Conservation (phyloP, 2,888 invertebrate species). For the Uloborus plumipes region DNA sequence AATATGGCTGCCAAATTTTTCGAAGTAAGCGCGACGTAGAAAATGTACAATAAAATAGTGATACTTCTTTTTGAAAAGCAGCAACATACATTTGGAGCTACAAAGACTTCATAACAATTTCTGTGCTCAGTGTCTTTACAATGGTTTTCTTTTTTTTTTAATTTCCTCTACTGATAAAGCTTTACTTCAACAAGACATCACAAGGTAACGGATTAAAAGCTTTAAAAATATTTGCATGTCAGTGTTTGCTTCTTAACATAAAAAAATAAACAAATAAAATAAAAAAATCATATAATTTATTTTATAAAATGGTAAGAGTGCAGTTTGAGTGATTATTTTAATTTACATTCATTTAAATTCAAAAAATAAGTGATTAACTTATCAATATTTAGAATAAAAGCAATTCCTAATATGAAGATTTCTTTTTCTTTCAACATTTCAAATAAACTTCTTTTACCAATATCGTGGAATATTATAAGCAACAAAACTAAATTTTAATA, state of each 20-base stretch:
- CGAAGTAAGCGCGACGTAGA: conserved; percentile 46
- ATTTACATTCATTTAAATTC: no score
- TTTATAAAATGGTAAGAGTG: no score
- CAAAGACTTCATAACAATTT: background rate
- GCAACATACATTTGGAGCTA: background rate
- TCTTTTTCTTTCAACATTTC: no score
- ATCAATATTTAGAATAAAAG: no score
- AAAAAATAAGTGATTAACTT: no score
- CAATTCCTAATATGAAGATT: no score
- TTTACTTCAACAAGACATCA: conserved; percentile 48
- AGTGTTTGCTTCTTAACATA: conserved; percentile 6
- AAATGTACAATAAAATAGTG: conserved; percentile 3
- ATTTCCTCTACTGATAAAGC: conserved; percentile 36
- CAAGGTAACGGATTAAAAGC: conserved; percentile 61
- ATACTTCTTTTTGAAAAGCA: background rate
- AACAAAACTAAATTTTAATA: no score
- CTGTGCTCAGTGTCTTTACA: background rate
- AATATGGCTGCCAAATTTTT: conserved; percentile 58
- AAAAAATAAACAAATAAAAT: background rate
- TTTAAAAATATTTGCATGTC: conserved; percentile 60
- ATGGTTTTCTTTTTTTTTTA: conserved; percentile 11
- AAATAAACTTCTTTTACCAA: no score
- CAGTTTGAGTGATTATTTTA: no score
- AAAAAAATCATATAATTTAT: no score
- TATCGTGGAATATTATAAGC: no score